Evolutionary conservation across 2,113 vertebrate species (phyloP).

Genomic region (Neogobius melanostomus): DNA sequence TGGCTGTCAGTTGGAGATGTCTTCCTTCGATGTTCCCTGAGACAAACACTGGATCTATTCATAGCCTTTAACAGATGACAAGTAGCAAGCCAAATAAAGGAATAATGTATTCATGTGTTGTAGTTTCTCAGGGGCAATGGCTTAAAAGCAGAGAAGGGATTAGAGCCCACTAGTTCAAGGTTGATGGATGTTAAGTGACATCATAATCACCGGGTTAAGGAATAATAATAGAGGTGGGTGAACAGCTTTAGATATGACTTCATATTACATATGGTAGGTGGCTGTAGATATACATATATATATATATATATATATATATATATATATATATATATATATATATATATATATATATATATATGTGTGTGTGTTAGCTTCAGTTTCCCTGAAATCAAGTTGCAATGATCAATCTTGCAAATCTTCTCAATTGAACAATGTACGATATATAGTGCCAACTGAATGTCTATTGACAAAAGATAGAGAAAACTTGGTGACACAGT

Average conservation of each 20-base stretch:
- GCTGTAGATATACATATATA: too few species aligned
- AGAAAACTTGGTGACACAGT: too few species aligned
- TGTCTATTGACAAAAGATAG: too few species aligned
- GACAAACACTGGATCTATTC: conserved; percentile 29
- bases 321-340: too few species aligned
- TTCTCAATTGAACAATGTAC: too few species aligned
- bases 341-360: too few species aligned
- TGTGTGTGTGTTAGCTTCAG: too few species aligned
- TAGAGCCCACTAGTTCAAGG: neutral
- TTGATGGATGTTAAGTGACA: conserved; percentile 7
- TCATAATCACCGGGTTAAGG: neutral
- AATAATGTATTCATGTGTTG: conserved; percentile 26
- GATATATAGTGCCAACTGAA: too few species aligned
- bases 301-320: too few species aligned
- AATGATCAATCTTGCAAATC: too few species aligned
- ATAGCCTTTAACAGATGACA: conserved; percentile 9
- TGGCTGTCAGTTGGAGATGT: conserved; percentile 15
- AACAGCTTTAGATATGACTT: conserved; percentile 1
- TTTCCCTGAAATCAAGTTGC: too few species aligned
- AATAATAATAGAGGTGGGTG: neutral
- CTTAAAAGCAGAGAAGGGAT: conserved; percentile 4
- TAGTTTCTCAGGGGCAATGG: conserved; percentile 13
- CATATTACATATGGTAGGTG: too few species aligned
- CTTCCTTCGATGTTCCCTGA: neutral
- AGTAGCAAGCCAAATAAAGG: conserved; percentile 19